Evolutionary conservation across 2,113 vertebrate genomes (phyloP), one percentile per base, ranked within the genome.

Genomic region (Cephalopterus ornatus): DNA sequence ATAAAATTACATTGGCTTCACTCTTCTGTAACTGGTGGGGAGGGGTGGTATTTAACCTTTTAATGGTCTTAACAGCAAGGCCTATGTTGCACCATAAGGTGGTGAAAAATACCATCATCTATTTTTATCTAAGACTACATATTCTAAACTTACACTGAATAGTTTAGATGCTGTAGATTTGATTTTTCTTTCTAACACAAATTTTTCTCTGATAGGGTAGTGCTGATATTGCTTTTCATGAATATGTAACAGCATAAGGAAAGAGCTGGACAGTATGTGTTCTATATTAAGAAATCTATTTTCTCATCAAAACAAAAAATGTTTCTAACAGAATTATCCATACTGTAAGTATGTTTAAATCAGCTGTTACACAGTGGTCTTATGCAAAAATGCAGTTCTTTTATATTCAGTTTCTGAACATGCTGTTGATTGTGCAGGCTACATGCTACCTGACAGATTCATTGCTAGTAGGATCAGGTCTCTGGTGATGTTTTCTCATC

Each of bases 231-330:
- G 58, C 42, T 93, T 79, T 83, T 73, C 75, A 93, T 94, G 30
- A 92, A 97, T 96, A 92, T 95, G 93, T 89, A 96, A 46, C 53
- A 85, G 67, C 49, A 42, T 79, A 78, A 95, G 67, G 78, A 76
- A 95, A 79, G n/a, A 94, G 73, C 21, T 61, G 81, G 93, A 75
- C 94, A 61, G 77, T 89, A 5, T 70, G 59, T 66, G 47, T 85
- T 94, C 89, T 92, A 62, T 96, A 85, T 88, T 89, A 82, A 89
- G 92, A 65, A 85, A 89, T 81, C 74, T 91, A 93, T 96, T 95
- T 94, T 87, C 49, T 89, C 62, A 56, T 89, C 53, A 35, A 87
- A 78, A 85, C 49, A 95, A 56, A 82, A 85, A 91, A 87, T 94
- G 74, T 92, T 96, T 42, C 37, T 65, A 92, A 72, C 58, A 91